A percentile compares a stretch with the other conserved stretches of the same genome.
These are phyloP conservation scores for Sylvia atricapilla DNA, from an alignment of 2,113 vertebrate species.

Conservation along the genomic window DNA sequence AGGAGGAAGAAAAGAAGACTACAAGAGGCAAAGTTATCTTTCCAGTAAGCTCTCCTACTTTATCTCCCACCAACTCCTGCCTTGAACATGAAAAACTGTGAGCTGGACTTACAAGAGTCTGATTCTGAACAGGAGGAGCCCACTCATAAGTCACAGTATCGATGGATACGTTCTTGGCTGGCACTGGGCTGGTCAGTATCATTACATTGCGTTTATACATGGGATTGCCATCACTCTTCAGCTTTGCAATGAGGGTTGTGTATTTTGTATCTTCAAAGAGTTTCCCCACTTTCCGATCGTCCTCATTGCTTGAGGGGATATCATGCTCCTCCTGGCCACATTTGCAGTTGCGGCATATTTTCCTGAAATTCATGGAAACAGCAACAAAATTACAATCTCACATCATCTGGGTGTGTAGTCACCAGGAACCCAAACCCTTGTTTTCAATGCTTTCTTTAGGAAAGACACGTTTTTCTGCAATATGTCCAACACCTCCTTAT, in stretches of 20 bases:
- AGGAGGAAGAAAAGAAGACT: background rate
- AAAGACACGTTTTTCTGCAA: background rate
- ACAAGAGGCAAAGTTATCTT: background rate
- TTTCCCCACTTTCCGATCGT: conserved; percentile 93
- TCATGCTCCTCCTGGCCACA: conserved; percentile 94
- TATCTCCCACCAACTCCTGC: background rate
- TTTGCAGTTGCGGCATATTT: conserved; percentile 97
- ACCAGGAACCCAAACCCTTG: background rate
- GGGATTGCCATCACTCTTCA: conserved; percentile 88
- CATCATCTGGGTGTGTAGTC: background rate
- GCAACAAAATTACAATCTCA: background rate
- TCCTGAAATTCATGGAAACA: conserved; percentile 73
- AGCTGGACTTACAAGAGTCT: conserved; percentile 81
- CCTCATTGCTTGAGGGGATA: conserved; percentile 84
- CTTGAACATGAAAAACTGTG: background rate
- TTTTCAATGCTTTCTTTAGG: background rate
- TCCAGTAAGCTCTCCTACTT: background rate
- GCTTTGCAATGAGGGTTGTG: conserved; percentile 90
- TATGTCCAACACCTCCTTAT: background rate
- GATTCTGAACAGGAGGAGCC: conserved; percentile 93
- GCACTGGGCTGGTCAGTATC: conserved; percentile 82
- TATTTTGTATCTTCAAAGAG: conserved; percentile 98
- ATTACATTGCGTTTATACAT: conserved; percentile 85
- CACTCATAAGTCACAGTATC: conserved; percentile 93
- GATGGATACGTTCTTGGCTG: conserved; percentile 81